Base-by-base conservation (phyloP, 1,140 invertebrate genomes). In the Gryllus bimaculatus region DNA sequence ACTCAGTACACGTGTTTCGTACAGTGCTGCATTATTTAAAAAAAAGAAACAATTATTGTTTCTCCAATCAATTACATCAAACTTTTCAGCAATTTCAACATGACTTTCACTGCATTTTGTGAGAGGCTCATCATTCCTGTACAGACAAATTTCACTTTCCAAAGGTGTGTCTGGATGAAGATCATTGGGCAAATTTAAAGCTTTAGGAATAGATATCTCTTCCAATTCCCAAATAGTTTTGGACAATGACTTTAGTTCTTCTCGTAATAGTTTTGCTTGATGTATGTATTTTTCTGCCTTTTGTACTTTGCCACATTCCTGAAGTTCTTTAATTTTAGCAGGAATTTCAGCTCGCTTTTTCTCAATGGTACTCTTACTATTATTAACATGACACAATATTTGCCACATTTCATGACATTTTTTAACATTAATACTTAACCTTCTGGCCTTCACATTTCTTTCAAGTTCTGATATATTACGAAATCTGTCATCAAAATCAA, bases 171-270 rank as follows among this genome's bases (percentile, higher is more conserved):
- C 85, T n/a, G 84, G 78, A 85, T 94, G 90, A 26, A 94, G 82
- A 78, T 83, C 81, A 83, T 92, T 93, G 0, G 93, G 93, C 76
- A 94, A 82, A 82, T 87, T 87, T 73, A 94, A 85, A 77, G 87
- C 83, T 83, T 87, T 85, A 20, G 89, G 77, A 8, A 91, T 85
- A 0, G 91, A 86, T 77, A 85, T 84, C 82, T 92, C 90, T 82
- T 93, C 90, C 74, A 93, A 82, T 18, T 88, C 87, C 88, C 89
- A 91, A 8, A 90, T 81, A 78, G 85, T 84, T 21, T 86, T 81
- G 83, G 88, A 90, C 73, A 93, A 83, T 79, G 83, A 86, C 83
- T 88, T 90, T 21, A 91, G 81, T 80, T 93, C 90, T 39, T 91
- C 87, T 82, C 89, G 90, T 0, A 93, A 48, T 13, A 89, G 80